Evolutionary conservation across 2,797 vertebrate species (phyloP), one percentile per base, ranked within the genome.

Genomic region (Babyrousa celebensis): DNA sequence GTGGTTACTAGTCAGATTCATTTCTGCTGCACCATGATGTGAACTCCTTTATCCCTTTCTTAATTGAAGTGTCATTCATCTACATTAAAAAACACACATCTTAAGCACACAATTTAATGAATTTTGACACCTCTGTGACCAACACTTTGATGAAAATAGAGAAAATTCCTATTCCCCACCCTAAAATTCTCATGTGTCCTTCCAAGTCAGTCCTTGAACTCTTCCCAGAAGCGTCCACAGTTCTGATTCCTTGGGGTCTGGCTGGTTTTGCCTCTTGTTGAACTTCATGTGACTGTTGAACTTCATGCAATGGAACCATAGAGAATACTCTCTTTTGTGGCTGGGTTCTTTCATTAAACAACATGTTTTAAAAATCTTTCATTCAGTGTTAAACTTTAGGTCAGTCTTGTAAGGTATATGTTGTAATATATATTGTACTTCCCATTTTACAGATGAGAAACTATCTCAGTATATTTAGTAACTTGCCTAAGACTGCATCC

Each of bases 211-310:
- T 58, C 36, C 32, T 27, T 75, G n/a, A 90, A 70, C 4, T 87
- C 77, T 71, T 5, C 23, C 43, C 27, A 5, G 71, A 80, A 29
- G 32, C 17, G 79, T 17, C 16, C 8, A 23, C 83, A 74, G 48
- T 62, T 82, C 74, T 48, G 27, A 43, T 80, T 67, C 83, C 63
- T 58, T 82, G 43, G 48, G 36, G 10, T 1, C 11, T 67, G 21
- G 60, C 83, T 82, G 4, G 1, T 85, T 43, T 79, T 54, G 48
- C 63, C 58, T 67, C 1, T 43, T 84, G n/a, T 5, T 29, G n/a
- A 94, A 74, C 25, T 84, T 60, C 40, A 68, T 78, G 27, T 63
- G 85, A 48, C 36, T 84, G n/a, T 5, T 29, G n/a, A 94, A 74
- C 25, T 84, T 60, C 40, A 68, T 78, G 27, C 56, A 80, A 48